Evolutionary conservation across 2,113 vertebrate genomes (phyloP), one percentile per base, ranked within the genome.

Genomic region (Syngnathus floridae): DNA sequence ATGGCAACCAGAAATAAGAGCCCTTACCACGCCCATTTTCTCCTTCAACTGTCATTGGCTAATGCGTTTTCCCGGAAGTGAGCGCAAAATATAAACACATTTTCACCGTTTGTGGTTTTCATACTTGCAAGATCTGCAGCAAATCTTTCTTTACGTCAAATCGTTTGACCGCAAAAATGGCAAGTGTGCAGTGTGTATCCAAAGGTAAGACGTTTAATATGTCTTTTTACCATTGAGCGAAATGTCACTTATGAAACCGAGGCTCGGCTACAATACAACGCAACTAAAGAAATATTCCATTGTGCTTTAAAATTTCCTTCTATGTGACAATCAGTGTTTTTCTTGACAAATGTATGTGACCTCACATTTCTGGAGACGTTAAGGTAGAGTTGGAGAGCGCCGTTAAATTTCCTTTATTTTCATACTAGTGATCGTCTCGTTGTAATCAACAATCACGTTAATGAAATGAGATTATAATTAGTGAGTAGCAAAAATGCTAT

Each of bases 171-270:
- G 13, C 10, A 11, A 80, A 26, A 13, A 87, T 83, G 84, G 40
- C 80, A 17, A 70, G 80, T 46, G 72, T 78, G 8, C 83, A 79
- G 70, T 64, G 67, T 69, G 75, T 85, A 31, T 65, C 79, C 5
- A 85, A 85, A 79, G 87, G 85, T 88, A 82, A 78, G 64, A 48
- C 14, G 1, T 2, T 56, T 56, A 56, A 61, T 43, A 26, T 26
- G 7, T 6, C 3, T 22, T 26, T 7, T 21, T 60, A 5, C 12
- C 26, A 41, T n/a, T 59, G 12, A 1, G 21, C 9, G 36, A 37
- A 26, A 19, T 6, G 2, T 46, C 4, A 4, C 10, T 12, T 41
- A 21, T 21, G 37, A 12, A 56, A 56, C 10, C 22, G n/a, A 22
- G 4, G 4, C 35, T 56, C 22, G 14, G 14, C 22, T n/a, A 51